Evolutionary conservation across 1,140 invertebrate species (phyloP).

Genomic region (Helicoverpa zea): DNA sequence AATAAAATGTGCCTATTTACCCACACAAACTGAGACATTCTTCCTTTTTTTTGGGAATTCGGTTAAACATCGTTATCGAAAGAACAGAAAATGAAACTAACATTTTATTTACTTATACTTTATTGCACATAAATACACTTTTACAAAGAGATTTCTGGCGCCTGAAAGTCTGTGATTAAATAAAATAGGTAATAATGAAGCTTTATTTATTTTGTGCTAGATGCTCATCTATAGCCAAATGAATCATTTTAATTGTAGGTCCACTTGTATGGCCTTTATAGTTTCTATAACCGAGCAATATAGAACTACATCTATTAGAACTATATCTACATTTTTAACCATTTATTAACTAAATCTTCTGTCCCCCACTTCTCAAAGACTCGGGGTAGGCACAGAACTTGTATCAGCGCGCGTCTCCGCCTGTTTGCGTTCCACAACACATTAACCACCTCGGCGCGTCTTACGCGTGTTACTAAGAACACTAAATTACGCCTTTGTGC

Average conservation of each 20-base stretch:
- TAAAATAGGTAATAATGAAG: no score
- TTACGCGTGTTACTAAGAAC: conserved; percentile 65
- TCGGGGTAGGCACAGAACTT: conserved; percentile 51
- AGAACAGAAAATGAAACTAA: no score
- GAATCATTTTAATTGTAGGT: no score
- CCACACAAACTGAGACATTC: no score
- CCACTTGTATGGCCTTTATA: no score
- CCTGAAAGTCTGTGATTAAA: background rate
- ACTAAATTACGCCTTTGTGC: conserved; percentile 64
- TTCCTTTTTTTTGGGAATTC: background rate
- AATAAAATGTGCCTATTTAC: no score
- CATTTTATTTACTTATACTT: background rate
- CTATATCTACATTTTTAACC: no score
- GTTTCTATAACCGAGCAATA: no score
- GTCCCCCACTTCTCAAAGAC: background rate
- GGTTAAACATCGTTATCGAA: no score
- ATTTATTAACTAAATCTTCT: conserved; percentile 2
- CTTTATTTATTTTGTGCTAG: no score
- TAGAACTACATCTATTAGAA: no score
- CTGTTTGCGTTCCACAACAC: conserved; percentile 48
- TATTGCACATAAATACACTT: background rate
- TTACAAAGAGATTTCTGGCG: background rate
- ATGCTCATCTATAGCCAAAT: no score
- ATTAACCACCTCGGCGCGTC: conserved; percentile 58
- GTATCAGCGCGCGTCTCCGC: conserved; percentile 56